Evolutionary conservation across 1,140 invertebrate genomes (phyloP), one percentile per base, ranked within the genome.

Genomic region (Lepidotrigona ventralis): DNA sequence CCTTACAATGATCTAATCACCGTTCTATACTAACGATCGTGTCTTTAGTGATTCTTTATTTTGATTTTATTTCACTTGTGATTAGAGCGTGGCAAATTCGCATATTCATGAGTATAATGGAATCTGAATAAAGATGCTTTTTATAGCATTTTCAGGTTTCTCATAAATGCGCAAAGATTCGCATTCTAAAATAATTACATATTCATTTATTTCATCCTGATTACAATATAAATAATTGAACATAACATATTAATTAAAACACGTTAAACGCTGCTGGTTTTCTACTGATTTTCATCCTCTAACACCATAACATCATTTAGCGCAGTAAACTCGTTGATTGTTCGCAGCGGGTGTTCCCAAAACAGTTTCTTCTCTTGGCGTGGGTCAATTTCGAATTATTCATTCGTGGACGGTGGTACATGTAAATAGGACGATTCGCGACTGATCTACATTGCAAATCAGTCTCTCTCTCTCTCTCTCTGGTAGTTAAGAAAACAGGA

Each of bases 391-490:
- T 69, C 73, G n/a, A 21, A 77, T 82, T 77, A 77, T 70, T 76
- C 63, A 58, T 56, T 69, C 64, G 39, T 15, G 8, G 63, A 21
- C 15, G 14, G 60, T n/a, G n/a, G 80, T 21, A 39, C 73, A 60
- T 54, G 75, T 77, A 77, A 82, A 82, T 69, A 58, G 64, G 39
- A 77, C 54, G 64, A 60, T 60, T 60, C 39, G 5, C 54, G 19
- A n/a, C 1, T 2, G 26, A 82, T 82, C 58, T 82, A 51, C 75
- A 82, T 82, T 82, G 81, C 81, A 77, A 77, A 82, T 77, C 26
- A 60, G 54, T 11, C 64, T 26, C 17, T n/a, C 2, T 3, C 39
- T 8, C 39, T 11, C 64, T 26, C 17, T n/a, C 2, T 3, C 39
- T 8, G 39, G 39, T 5, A 11, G 15, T 21, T n/a, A 46, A 51